Conservation (phyloP, 2,888 invertebrate species). For the Amitus sp. region DNA sequence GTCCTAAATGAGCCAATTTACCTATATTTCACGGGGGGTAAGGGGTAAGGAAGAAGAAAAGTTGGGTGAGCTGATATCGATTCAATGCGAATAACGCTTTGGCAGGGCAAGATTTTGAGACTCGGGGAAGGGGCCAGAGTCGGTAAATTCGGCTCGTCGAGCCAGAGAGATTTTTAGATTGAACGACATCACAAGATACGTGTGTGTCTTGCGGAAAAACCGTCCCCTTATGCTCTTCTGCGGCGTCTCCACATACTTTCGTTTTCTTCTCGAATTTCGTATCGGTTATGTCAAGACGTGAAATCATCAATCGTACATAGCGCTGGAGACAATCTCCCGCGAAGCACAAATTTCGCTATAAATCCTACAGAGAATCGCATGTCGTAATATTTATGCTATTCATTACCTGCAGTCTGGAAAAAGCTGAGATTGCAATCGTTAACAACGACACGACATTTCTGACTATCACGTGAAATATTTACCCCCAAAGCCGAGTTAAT, state of each 20-base stretch:
- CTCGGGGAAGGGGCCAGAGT: conserved; percentile 25
- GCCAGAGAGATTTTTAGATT: conserved; percentile 45
- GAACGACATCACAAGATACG: conserved; percentile 41
- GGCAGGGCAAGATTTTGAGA: conserved; percentile 33
- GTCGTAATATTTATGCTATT: conserved; percentile 4
- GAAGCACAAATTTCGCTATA: neutral
- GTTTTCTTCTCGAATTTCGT: neutral
- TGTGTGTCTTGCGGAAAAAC: conserved; percentile 45
- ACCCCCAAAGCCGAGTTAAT: conserved; percentile 48
- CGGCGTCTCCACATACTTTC: no score
- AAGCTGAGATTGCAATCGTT: conserved; percentile 28
- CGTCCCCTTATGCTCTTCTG: conserved; percentile 19
- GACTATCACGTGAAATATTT: conserved; percentile 39
- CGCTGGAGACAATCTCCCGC: neutral
- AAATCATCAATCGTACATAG: neutral
- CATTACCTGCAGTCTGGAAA: conserved; percentile 13
- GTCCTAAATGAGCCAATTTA: conserved; percentile 23
- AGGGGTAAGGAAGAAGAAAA: conserved; percentile 17
- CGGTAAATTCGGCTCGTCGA: conserved; percentile 37
- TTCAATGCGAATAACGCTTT: conserved; percentile 39
- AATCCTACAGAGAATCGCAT: neutral
- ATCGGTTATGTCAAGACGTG: neutral
- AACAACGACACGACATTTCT: conserved; percentile 37
- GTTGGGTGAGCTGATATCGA: conserved; percentile 35
- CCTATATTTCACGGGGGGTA: conserved; percentile 19